Base-by-base conservation (phyloP, 2,888 invertebrate genomes). In the Archips crataeganus region DNA sequence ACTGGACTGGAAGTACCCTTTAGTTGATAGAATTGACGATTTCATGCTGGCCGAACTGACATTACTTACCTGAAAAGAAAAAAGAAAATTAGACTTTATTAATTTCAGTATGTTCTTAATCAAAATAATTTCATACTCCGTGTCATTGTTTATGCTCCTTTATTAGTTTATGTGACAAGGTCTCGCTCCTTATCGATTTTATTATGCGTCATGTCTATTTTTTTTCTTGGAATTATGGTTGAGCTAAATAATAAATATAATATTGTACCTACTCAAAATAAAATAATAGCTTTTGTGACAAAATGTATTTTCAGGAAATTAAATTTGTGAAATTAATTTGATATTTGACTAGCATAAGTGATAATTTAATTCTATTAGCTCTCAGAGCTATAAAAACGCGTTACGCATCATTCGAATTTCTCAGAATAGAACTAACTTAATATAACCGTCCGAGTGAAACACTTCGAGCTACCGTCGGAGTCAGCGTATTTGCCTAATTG, bases 401-500 rank as follows among this genome's bases (percentile, higher is more conserved):
- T 54, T 54, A 54, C 54, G 39, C 39, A 36, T 62, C 39, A 65
- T 69, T 51, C 71, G 39, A 66, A 77, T 82, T 85, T 85, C 82
- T 82, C 79, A 83, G 83, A 84, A 87, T 81, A 82, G 83, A 82
- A 80, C 82, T 80, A 87, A 81, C 82, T 85, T 87, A 90, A 86
- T 89, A 90, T 89, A 87, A 88, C 88, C 85, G 82, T 86, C 88
- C 69, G 82, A 87, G 84, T 87, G 89, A 89, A 91, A 91, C 88
- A 92, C 89, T 92, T 88, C 81, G 86, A 89, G 87, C 87, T 89
- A 92, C 87, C 84, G 88, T 90, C 88, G 85, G 87, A 93, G 90
- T 93, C 92, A 94, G 93, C 92, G 92, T 93, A 94, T 94, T 94
- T 93, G 91, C 91, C 92, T 94, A 94, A 94, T 94, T 94, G 94